Evolutionary conservation across 2,888 invertebrate species (phyloP), one percentile per base, ranked within the genome.

Genomic region (Clunio marinus): DNA sequence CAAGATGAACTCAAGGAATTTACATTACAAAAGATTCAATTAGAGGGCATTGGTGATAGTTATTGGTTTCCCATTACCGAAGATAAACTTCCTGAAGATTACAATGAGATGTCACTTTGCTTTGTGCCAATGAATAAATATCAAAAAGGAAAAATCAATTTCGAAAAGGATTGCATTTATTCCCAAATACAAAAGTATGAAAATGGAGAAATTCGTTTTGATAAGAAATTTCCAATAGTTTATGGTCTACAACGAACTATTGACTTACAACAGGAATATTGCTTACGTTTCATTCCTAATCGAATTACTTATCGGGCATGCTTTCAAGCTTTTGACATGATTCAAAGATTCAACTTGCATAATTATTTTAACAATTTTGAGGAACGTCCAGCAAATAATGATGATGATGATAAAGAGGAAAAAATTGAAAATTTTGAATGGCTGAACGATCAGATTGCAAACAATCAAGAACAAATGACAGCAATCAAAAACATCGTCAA

Each of bases 401-500:
- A 15, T n/a, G 8, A 15, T 27, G 28, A 57, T 13, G 13, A 59
- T 2, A n/a, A n/a, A n/a, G 27, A 20, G 2, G 45, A 35, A 7
- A 51, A 22, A 8, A n/a, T 51, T 4, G 51, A 51, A 4, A 22
- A 51, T 22, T 70, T 75, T 35, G 24, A 70, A 0, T 71, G 76
- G 2, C 73, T 74, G 24, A 78, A 77, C 69, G 1, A 70, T 1
- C 69, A 55, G 1, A 78, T 89, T 35, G 77, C 75, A 46, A 71
- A 72, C 0, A 88, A 89, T 76, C 72, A 75, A 0, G 83, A 86
- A 72, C 89, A 90, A 73, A 78, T 78, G 71, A 79, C 80, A 62
- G 89, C 89, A 1, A 87, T 93, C 1, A 75, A 79, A 63, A 85
- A 88, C 72, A 88, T 90, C 60, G 73, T 88, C 7, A 80, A 82